phyloP scores from a whole-genome alignment of 2,113 vertebrate genomes.

The Oreotrochilus melanogaster region DNA sequence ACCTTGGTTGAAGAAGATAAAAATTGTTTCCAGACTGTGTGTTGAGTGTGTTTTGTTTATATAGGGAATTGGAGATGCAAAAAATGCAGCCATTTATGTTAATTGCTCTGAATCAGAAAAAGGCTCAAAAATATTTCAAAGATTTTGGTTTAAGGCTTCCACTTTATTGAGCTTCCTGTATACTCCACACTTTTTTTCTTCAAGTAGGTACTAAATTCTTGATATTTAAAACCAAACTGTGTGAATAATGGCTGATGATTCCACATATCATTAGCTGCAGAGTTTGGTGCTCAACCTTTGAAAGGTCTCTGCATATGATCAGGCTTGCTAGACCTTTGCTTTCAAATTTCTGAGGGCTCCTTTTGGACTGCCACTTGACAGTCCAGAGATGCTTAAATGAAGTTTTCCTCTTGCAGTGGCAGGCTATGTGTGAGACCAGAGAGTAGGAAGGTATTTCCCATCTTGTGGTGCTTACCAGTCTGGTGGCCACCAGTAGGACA shows the following conservation, averaged over 20 bases:
- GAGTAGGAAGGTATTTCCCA: not conserved
- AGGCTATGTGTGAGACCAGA: not conserved
- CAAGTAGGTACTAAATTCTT: not conserved
- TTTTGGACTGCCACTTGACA: not conserved
- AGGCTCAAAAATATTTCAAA: not conserved
- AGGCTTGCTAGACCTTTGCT: not conserved
- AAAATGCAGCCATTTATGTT: not conserved
- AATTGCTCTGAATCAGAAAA: not conserved
- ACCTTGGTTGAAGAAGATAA: not conserved
- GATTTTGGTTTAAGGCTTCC: not conserved
- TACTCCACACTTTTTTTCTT: not conserved
- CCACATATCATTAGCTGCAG: not conserved
- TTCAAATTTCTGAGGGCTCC: not conserved
- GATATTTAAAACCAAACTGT: not conserved
- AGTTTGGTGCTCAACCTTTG: not conserved
- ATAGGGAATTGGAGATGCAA: not conserved
- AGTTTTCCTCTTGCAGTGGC: fast-evolving
- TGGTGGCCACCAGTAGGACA: not conserved
- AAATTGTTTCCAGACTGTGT: not conserved
- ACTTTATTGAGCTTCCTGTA: not conserved
- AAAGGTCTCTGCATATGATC: not conserved
- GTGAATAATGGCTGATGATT: not conserved
- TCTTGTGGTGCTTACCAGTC: not conserved
- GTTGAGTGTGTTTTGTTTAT: not conserved
- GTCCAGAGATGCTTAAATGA: not conserved